Evolutionary conservation across 2,113 vertebrate species (phyloP).

Genomic region (Tachycineta bicolor): DNA sequence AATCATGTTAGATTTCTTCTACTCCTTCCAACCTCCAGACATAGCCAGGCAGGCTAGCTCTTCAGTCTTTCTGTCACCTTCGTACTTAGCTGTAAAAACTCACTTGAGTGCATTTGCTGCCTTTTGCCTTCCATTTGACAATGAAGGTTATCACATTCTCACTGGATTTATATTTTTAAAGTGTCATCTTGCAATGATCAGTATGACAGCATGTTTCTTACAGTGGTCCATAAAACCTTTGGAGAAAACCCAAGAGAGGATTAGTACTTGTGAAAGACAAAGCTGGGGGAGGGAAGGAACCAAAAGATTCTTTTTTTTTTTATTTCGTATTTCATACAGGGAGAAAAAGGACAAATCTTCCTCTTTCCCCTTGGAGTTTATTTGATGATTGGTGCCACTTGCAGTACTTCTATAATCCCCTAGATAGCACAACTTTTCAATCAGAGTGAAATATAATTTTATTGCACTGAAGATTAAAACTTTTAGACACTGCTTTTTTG

Average conservation of each 20-base stretch:
- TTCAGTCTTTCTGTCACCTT: slow-evolving; percentile 15
- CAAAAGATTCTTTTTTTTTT: neutral
- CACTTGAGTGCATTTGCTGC: neutral
- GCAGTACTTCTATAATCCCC: neutral
- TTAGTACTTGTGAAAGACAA: slow-evolving; percentile 32
- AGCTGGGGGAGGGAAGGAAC: neutral
- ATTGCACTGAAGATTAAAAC: neutral
- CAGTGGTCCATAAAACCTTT: neutral
- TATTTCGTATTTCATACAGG: neutral
- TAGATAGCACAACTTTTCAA: slow-evolving; percentile 16
- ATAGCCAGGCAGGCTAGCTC: neutral
- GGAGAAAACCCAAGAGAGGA: slow-evolving; percentile 21
- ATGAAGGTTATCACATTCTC: neutral
- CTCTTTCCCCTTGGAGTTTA: neutral
- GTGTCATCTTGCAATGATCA: slow-evolving; percentile 30
- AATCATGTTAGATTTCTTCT: neutral
- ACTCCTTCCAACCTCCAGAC: neutral
- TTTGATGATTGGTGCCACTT: neutral
- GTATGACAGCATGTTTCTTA: slow-evolving; percentile 16
- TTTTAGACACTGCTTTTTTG: neutral
- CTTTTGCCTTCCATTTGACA: slow-evolving; percentile 41
- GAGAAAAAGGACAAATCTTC: neutral
- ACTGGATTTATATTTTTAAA: slow-evolving; percentile 12
- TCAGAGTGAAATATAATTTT: slow-evolving; percentile 25
- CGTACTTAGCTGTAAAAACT: neutral